Percentiles rank a stretch among this genome's conserved stretches.
Evolutionary conservation across 2,888 invertebrate species (phyloP).

Genomic region (Heliconius ethilla): DNA sequence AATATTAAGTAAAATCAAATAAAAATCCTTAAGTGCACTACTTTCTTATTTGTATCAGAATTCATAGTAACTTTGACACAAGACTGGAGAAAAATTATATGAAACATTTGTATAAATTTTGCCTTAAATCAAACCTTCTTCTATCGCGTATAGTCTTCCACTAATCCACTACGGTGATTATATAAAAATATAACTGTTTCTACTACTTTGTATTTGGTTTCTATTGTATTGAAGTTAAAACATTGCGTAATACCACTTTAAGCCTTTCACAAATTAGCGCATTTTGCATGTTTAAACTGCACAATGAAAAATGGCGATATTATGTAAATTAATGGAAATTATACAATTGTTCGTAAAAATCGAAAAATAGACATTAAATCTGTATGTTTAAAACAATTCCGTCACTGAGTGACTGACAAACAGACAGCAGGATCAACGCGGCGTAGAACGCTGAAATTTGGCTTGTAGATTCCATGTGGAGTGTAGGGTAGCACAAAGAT

Average conservation of each 20-base stretch:
- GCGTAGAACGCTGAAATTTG: neutral
- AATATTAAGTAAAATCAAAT: too few species aligned
- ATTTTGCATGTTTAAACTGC: conserved; percentile 16
- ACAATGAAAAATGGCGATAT: conserved; percentile 20
- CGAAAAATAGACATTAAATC: neutral
- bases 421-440: neutral
- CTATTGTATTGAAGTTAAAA: conserved; percentile 19
- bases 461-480: too few species aligned
- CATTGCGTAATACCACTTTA: conserved; percentile 24
- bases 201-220: neutral
- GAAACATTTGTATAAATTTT: neutral
- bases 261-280: conserved; percentile 35
- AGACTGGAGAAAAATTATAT: neutral
- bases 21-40: too few species aligned
- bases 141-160: neutral
- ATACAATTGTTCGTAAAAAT: conserved; percentile 20
- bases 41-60: too few species aligned
- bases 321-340: neutral
- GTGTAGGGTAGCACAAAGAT: too few species aligned
- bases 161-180: neutral
- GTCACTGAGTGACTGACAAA: neutral
- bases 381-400: neutral
- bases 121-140: neutral
- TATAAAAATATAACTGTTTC: conserved; percentile 10
- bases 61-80: neutral